Percentiles rank a stretch among this genome's conserved stretches.
These are phyloP conservation scores for Drosophila recens DNA, from an alignment of 2,888 invertebrate species.

Conservation along the genomic window DNA sequence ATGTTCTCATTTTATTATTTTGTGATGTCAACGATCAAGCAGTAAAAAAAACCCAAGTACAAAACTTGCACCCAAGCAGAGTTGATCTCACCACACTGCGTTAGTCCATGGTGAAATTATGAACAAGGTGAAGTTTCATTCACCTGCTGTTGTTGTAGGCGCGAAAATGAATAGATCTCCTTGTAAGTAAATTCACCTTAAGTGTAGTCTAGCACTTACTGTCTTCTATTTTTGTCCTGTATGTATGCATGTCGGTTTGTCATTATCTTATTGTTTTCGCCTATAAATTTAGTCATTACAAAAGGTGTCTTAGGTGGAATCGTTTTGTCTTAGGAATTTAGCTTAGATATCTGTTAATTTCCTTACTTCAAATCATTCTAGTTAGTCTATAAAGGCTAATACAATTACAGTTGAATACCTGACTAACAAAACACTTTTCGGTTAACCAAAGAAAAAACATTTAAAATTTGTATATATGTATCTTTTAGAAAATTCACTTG, in stretches of 20 bases:
- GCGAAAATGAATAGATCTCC: neutral
- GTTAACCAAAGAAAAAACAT: conserved; percentile 5
- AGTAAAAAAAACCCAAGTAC: conserved; percentile 40
- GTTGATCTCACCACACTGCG: conserved; percentile 17
- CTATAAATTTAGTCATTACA: conserved; percentile 77
- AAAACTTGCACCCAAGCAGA: conserved; percentile 57
- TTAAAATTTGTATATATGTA: conserved; percentile 11
- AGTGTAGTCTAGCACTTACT: conserved; percentile 29
- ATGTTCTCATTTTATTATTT: conserved; percentile 22
- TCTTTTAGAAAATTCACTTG: conserved; percentile 32
- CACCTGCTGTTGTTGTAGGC: neutral
- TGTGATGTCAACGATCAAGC: conserved; percentile 19
- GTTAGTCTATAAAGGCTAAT: conserved; percentile 75
- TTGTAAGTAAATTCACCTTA: neutral
- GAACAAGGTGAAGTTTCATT: neutral
- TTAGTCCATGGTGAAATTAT: conserved; percentile 5
- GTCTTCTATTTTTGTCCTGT: conserved; percentile 28
- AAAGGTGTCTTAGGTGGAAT: conserved; percentile 80
- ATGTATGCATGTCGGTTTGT: conserved; percentile 1
- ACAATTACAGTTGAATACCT: conserved; percentile 36
- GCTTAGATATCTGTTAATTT: conserved; percentile 74
- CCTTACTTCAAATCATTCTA: conserved; percentile 79
- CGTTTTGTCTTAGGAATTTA: conserved; percentile 81
- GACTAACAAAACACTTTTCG: conserved; percentile 15
- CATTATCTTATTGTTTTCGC: conserved; percentile 44